These are phyloP conservation scores for Vicugna pacos DNA, from an alignment of 2,113 vertebrate genomes.

Conservation along the genomic window DNA sequence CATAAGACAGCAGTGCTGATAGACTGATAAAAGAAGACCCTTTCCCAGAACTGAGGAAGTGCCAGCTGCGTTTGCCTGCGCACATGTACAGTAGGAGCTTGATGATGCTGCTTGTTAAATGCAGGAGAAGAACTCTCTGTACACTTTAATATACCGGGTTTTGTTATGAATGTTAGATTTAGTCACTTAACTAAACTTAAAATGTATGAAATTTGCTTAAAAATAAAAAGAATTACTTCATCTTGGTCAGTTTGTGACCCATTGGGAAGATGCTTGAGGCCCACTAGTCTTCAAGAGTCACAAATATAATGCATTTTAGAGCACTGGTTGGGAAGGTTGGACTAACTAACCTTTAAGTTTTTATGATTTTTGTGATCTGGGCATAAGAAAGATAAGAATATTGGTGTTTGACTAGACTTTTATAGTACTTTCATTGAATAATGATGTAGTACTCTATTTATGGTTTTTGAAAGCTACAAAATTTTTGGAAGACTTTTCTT, in stretches of 20 bases:
- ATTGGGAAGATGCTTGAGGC: not conserved
- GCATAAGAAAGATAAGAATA: not conserved
- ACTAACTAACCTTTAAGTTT: not conserved
- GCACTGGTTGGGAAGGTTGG: not conserved
- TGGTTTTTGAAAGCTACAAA: constrained; percentile 40
- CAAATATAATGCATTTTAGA: not conserved
- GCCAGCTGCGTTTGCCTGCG: not conserved
- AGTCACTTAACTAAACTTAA: not conserved
- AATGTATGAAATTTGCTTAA: not conserved
- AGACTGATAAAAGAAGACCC: not conserved
- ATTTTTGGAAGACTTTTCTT: constrained; percentile 5
- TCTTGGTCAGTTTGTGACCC: constrained; percentile 1
- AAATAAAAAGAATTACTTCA: constrained; percentile 18
- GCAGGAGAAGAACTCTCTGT: not conserved
- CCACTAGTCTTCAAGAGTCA: not conserved
- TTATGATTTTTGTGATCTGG: not conserved
- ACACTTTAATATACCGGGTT: not conserved
- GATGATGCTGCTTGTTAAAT: constrained; percentile 26
- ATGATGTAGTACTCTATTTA: not conserved
- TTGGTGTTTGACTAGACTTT: not conserved
- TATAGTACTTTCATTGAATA: constrained; percentile 23
- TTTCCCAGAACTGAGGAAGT: not conserved
- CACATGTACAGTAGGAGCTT: not conserved
- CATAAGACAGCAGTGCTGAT: not conserved
- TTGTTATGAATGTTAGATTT: not conserved